Evolutionary conservation across 35 echinoderm and acorn worm genomes (phyloP).

Genomic region (Apostichopus parvimensis): DNA sequence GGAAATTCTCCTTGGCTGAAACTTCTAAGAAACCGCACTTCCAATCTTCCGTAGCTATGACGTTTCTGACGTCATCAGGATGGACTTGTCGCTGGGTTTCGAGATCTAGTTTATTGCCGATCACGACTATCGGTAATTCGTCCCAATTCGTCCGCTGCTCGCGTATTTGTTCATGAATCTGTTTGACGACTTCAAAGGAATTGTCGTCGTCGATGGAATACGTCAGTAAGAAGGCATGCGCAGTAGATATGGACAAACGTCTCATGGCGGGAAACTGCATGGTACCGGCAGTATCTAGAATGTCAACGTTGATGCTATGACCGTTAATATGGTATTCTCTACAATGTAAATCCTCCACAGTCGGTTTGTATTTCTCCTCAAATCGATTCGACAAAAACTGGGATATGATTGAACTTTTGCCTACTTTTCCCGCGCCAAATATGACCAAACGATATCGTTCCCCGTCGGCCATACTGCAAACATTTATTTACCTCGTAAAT

Average conservation of each 20-base stretch:
- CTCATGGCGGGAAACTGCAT: slow-evolving; percentile 96
- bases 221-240: slow-evolving; percentile 87
- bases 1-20: slow-evolving; percentile 84
- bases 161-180: slow-evolving; percentile 94
- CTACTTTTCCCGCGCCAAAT: slow-evolving; percentile 88
- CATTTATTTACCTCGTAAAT: too few relatives aligned
- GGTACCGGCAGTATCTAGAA: slow-evolving; percentile 90
- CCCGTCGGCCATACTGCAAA: slow-evolving; percentile 41
- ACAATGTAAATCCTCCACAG: slow-evolving; percentile 94
- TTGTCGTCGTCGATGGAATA: slow-evolving; percentile 86
- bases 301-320: slow-evolving; percentile 94
- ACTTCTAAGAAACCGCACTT: slow-evolving; percentile 86
- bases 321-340: slow-evolving; percentile 95
- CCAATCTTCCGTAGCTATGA: slow-evolving; percentile 77
- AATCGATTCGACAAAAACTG: slow-evolving; percentile 85
- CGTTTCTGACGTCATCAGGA: slow-evolving; percentile 66
- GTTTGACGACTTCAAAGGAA: slow-evolving; percentile 86
- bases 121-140: slow-evolving; percentile 85
- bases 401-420: slow-evolving; percentile 94
- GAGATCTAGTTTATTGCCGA: slow-evolving; percentile 90
- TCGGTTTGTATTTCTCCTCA: slow-evolving; percentile 91
- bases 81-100: slow-evolving; percentile 71
- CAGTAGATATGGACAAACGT: slow-evolving; percentile 94
- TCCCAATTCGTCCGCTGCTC: slow-evolving; percentile 87
- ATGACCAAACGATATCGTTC: slow-evolving; percentile 88